phyloP scores from a whole-genome alignment of 1,140 invertebrate species.

The Neodiprion fabricii region DNA sequence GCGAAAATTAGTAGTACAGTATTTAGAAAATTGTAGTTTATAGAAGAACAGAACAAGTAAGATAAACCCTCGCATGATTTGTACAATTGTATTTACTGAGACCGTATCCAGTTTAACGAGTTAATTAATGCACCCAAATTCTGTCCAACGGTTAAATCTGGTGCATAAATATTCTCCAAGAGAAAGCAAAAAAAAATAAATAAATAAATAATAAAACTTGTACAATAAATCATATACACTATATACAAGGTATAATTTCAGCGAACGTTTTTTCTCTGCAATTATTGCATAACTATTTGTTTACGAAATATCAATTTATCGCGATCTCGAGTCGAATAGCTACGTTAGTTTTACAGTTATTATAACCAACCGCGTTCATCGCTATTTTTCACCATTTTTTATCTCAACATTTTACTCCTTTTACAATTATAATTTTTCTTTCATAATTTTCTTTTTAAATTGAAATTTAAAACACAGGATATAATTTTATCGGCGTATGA shows the following conservation, averaged over 20 bases:
- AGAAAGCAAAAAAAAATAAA: neutral
- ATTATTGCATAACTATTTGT: no score
- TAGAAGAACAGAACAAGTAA: neutral
- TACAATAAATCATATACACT: no score
- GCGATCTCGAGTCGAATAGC: slow-evolving; percentile 19
- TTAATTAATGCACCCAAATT: slow-evolving; percentile 13
- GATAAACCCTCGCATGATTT: neutral
- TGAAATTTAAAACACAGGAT: no score
- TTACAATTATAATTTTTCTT: no score
- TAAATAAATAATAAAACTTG: neutral
- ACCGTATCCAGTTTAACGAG: slow-evolving; percentile 7
- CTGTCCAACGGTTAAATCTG: slow-evolving; percentile 14
- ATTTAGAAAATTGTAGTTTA: neutral
- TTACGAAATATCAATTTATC: slow-evolving; percentile 20
- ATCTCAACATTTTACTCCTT: no score
- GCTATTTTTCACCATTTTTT: no score
- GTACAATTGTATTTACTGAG: neutral
- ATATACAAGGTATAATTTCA: no score
- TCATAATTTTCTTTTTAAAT: no score
- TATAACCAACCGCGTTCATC: slow-evolving; percentile 16
- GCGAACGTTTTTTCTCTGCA: no score
- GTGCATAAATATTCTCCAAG: neutral
- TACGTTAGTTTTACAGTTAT: slow-evolving; percentile 12
- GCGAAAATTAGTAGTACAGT: slow-evolving; percentile 2
- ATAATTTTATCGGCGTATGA: no score